Evolutionary conservation across 2,797 vertebrate species (phyloP).

Genomic region (Pantherophis alleghaniensis): DNA sequence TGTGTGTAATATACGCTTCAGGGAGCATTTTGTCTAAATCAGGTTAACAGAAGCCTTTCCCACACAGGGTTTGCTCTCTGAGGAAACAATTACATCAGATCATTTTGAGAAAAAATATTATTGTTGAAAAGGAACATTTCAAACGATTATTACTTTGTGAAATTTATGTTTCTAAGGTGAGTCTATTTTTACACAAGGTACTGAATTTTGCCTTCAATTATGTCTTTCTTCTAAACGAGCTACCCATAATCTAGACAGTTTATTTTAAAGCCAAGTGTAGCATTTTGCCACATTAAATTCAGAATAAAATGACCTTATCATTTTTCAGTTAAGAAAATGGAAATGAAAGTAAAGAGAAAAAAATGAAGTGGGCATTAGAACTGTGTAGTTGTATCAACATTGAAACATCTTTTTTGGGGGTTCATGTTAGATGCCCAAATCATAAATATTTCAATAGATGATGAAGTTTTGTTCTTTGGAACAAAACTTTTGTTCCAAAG

Average conservation of each 20-base stretch:
- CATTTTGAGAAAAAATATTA: slow-evolving; percentile 34
- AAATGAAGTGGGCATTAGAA: neutral
- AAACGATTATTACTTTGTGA: slow-evolving; percentile 41
- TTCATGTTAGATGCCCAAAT: neutral
- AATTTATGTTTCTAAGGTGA: slow-evolving; percentile 42
- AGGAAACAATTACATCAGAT: neutral
- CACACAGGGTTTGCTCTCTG: fast-evolving
- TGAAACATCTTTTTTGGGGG: neutral
- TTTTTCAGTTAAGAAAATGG: neutral
- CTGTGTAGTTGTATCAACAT: neutral
- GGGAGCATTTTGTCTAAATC: neutral
- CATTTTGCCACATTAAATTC: neutral
- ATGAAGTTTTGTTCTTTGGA: too few relatives aligned
- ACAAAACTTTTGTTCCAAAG: neutral
- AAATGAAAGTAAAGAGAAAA: neutral
- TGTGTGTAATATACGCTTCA: neutral
- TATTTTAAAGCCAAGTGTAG: slow-evolving; percentile 38
- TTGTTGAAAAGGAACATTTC: slow-evolving; percentile 27
- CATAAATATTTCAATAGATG: neutral
- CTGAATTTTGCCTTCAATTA: slow-evolving; percentile 44
- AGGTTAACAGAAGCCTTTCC: neutral
- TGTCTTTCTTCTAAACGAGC: slow-evolving; percentile 32
- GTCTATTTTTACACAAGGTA: slow-evolving; percentile 22
- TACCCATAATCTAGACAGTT: slow-evolving; percentile 44
- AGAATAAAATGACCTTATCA: neutral